phyloP scores from a whole-genome alignment of 2,113 vertebrate genomes.

The Gnathonemus echidnorhynchus region DNA sequence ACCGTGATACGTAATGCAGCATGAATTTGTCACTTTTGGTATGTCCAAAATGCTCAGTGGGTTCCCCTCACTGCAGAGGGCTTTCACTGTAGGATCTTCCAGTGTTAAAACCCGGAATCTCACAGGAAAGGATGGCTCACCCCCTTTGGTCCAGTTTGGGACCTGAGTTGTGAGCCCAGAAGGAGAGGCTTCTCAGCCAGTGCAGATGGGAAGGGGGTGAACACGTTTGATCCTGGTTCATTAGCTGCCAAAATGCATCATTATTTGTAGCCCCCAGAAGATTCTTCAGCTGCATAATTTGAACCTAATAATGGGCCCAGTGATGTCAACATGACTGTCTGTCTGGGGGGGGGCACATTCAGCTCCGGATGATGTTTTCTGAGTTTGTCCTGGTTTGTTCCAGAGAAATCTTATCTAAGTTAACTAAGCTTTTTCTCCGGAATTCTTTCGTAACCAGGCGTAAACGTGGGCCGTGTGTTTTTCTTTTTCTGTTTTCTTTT shows the following conservation, averaged over 20 bases:
- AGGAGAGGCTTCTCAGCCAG: background rate
- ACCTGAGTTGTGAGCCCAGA: background rate
- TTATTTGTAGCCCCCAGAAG: background rate
- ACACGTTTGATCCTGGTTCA: background rate
- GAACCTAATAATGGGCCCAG: background rate
- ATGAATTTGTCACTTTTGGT: background rate
- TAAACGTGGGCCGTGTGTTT: background rate
- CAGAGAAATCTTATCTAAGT: background rate
- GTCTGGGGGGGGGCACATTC: background rate
- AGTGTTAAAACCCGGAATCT: too few relatives aligned
- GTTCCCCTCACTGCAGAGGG: too few relatives aligned
- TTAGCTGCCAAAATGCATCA: background rate
- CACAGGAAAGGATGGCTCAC: background rate
- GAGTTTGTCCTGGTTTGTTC: background rate
- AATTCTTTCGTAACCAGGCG: background rate
- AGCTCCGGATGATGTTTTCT: background rate
- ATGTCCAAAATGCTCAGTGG: background rate
- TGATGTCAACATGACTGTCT: background rate
- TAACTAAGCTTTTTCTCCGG: background rate
- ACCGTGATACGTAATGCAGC: background rate
- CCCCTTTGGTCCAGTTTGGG: background rate
- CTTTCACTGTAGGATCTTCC: too few relatives aligned
- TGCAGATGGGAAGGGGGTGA: background rate
- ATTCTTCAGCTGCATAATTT: background rate
- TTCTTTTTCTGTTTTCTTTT: constrained; percentile 72